phyloP scores from a whole-genome alignment of 2,888 invertebrate species.

The Gandaritis pyraliata region DNA sequence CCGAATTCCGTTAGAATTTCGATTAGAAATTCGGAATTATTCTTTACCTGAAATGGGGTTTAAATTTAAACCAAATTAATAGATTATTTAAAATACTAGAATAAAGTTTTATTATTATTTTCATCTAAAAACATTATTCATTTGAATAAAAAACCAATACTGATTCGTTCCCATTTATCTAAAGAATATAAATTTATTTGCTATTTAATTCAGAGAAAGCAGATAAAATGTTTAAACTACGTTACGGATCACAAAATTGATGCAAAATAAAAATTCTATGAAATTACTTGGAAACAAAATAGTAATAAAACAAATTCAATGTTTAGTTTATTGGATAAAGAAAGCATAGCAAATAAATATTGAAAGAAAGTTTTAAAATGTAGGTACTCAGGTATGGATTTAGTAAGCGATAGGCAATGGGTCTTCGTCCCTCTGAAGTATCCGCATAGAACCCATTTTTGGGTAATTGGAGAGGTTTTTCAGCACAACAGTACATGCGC shows the following conservation, averaged over 20 bases:
- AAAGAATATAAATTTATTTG: conserved; percentile 22
- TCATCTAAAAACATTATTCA: neutral
- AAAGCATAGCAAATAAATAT: conserved; percentile 30
- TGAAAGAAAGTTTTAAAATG: conserved; percentile 26
- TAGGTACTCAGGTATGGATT: conserved; percentile 10
- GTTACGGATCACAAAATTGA: conserved; percentile 17
- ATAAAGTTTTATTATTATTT: too few species aligned
- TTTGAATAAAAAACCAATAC: conserved; percentile 9
- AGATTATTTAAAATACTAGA: too few species aligned
- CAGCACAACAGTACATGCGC: too few species aligned
- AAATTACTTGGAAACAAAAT: conserved; percentile 23
- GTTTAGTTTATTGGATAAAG: conserved; percentile 19
- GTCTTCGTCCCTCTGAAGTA: too few species aligned
- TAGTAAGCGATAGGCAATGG: too few species aligned
- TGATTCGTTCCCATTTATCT: conserved; percentile 24
- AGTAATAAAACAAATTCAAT: conserved; percentile 27
- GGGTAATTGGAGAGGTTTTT: too few species aligned
- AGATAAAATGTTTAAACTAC: conserved; percentile 16
- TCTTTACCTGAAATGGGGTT: too few species aligned
- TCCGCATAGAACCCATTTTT: too few species aligned
- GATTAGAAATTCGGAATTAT: too few species aligned
- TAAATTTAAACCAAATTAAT: too few species aligned
- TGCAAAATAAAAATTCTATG: conserved; percentile 18
- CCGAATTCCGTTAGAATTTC: too few species aligned
- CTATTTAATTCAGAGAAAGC: conserved; percentile 27